A percentile compares a stretch with the other conserved stretches of the same genome.
Conservation (phyloP, 1,140 invertebrate species). For the Apocrypta bakeri region DNA sequence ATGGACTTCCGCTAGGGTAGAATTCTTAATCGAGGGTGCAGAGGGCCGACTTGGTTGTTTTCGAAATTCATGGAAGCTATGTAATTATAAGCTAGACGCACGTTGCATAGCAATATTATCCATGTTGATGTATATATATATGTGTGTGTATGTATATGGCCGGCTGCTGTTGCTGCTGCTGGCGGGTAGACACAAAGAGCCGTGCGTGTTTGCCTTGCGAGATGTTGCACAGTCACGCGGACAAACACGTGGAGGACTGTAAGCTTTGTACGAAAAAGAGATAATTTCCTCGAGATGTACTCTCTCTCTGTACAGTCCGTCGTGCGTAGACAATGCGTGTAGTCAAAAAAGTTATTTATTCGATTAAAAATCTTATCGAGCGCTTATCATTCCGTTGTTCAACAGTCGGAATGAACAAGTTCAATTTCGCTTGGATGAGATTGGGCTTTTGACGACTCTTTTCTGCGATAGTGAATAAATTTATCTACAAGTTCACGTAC, state of each 20-base stretch:
- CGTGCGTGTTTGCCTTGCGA: not conserved
- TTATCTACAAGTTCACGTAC: too few relatives aligned
- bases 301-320: not conserved
- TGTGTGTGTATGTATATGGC: not conserved
- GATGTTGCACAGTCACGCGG: not conserved
- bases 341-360: too few relatives aligned
- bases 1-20: conserved; percentile 34
- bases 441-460: not conserved
- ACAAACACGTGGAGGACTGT: not conserved
- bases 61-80: not conserved
- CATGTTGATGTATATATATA: too few relatives aligned
- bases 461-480: too few relatives aligned
- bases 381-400: not conserved
- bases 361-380: too few relatives aligned
- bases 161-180: too few relatives aligned
- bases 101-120: not conserved
- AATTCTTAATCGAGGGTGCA: conserved; percentile 23
- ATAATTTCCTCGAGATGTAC: not conserved
- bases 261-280: conserved; percentile 5
- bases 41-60: not conserved
- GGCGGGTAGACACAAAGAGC: not conserved
- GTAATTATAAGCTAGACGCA: not conserved
- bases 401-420: not conserved
- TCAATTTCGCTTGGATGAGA: not conserved
- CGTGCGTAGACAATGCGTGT: too few relatives aligned